Base-by-base conservation (phyloP, 2,888 invertebrate genomes). In the Drosophila diplacantha region DNA sequence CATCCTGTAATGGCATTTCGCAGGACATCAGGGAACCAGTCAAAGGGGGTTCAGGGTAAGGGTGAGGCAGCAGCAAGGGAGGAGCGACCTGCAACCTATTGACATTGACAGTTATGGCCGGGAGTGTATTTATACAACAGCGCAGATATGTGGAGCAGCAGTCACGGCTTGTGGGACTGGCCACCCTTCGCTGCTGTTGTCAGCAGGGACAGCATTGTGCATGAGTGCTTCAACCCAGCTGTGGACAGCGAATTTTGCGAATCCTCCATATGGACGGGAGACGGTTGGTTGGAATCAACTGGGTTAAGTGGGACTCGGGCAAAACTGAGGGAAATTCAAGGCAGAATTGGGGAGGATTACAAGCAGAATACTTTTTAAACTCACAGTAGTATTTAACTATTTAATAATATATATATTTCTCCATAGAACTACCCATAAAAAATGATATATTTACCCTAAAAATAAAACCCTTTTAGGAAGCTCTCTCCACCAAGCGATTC, bases 91-190 rank as follows among this genome's bases (percentile, higher is more conserved):
- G 14, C 31, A 46, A 38, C 54, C 71, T 76, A 72, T 81, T 81
- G 80, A 73, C 76, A 81, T 58, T 76, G 83, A 83, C 83, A 83
- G 83, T 83, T 81, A 80, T 75, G 71, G 83, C 74, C 69, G 49
- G 62, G 53, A 69, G 83, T 70, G 67, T 81, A 68, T 80, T 81
- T 81, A 62, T 66, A 57, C 66, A 72, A 68, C 50, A 64, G 50
- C 43, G 53, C 51, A 54, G 67, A 66, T 66, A 66, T 63, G 43
- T 51, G 64, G 31, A 49, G 39, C 72, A 58, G 60, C 37, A 74
- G 47, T 71, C 69, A 52, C 44, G 44, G 32, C 22, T 37, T 26
- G 32, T 52, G 39, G 39, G 4, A 34, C 7, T 34, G 22, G 24
- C 51, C 22, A 11, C 16, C 55, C 38, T 43, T 26, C 51, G 66